These are phyloP conservation scores for Erebia ligea DNA, from an alignment of 2,888 invertebrate species.

Conservation along the genomic window DNA sequence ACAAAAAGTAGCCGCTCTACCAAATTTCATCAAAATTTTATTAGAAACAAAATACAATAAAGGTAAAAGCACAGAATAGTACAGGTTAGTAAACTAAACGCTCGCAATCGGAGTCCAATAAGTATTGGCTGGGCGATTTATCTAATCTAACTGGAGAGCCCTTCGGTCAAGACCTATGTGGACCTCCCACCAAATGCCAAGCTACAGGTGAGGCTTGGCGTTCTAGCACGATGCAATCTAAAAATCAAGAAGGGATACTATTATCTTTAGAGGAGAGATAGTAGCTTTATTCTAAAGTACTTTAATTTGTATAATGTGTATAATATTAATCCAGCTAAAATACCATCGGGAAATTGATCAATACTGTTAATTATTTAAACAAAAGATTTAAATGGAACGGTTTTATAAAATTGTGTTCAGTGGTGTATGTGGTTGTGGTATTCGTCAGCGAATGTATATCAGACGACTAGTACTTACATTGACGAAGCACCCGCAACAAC, in stretches of 20 bases:
- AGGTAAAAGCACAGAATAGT: background rate
- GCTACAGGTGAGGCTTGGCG: background rate
- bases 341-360: background rate
- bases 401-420: background rate
- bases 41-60: background rate
- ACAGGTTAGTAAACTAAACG: background rate
- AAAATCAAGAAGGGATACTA: background rate
- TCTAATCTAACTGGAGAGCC: background rate
- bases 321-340: no score
- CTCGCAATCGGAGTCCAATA: background rate
- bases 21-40: no score
- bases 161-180: background rate
- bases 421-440: slow-evolving; percentile 12
- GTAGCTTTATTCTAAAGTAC: background rate
- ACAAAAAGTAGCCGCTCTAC: no score
- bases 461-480: background rate
- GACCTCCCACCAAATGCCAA: background rate
- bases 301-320: no score
- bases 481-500: background rate
- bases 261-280: background rate
- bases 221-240: background rate
- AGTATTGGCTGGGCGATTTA: background rate
- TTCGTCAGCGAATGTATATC: slow-evolving; percentile 6
- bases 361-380: background rate
- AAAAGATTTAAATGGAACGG: background rate